Base-by-base conservation (phyloP, 2,888 invertebrate genomes). In the Chloroclystis v-ata region DNA sequence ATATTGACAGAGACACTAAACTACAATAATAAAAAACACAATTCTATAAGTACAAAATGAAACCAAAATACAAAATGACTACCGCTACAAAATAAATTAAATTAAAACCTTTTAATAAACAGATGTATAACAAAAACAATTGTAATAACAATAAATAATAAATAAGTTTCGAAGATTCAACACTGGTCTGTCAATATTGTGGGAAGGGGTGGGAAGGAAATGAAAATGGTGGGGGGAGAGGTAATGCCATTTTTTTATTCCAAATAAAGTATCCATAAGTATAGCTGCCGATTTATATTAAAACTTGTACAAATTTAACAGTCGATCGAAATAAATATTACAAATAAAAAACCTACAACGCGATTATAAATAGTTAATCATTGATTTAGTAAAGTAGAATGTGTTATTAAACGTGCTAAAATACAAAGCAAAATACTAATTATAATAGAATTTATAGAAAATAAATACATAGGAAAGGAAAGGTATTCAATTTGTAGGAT, bases 111-210 rank as follows among this genome's bases (percentile, higher is more conserved):
- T 73, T 69, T 63, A 71, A 72, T 72, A 75, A 78, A 84, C 79
- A 83, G 78, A 84, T 82, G 82, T 79, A 82, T 68, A 83, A 79
- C 83, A 86, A 82, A 81, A 75, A 78, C 70, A 82, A 82, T 72
- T 66, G 67, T 60, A 75, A 78, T 72, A 87, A 87, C 85, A 87
- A 83, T 71, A 77, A 74, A 49, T 44, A 80, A 84, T 81, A 84
- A 82, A 84, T 78, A 82, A 67, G 78, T 86, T 59, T 65, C 65
- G 77, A 77, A 79, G 79, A 82, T 77, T 79, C 87, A 88, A 88
- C 89, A 87, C 87, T 78, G 88, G 84, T 71, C 89, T 89, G 89
- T 89, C 89, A 89, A 89, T 89, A 89, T 88, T 87, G 88, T 72
- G 67, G 65, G 59, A 50, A 30, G 72, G 75, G 62, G 25, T 49